Evolutionary conservation across 2,113 vertebrate genomes (phyloP).

Genomic region (Urocynchramus pylzowi): DNA sequence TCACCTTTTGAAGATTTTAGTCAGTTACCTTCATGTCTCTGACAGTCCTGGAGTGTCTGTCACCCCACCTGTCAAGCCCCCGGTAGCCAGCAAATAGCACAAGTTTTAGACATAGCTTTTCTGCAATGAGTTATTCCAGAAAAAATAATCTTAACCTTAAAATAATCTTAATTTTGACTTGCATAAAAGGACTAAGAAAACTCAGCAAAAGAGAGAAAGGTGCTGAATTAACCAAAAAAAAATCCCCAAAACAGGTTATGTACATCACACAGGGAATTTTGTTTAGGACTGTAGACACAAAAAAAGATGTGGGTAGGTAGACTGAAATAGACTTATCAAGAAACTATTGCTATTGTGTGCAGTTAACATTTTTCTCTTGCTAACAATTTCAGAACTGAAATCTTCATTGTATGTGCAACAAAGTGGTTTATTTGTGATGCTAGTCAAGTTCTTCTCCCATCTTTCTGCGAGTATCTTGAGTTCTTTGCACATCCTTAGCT

Average conservation of each 20-base stretch:
- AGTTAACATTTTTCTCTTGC: background rate
- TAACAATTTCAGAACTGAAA: background rate
- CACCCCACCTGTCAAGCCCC: background rate
- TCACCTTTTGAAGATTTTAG: background rate
- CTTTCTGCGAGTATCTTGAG: background rate
- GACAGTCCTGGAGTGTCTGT: background rate
- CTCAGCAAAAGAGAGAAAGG: background rate
- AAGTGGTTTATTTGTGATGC: background rate
- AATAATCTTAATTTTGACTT: background rate
- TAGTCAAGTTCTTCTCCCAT: background rate
- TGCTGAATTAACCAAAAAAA: background rate
- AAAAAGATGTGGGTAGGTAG: background rate
- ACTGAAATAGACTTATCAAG: background rate
- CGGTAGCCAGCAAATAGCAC: background rate
- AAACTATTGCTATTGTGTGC: background rate
- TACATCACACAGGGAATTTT: background rate
- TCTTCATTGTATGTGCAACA: background rate
- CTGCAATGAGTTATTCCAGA: background rate
- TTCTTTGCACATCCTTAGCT: background rate
- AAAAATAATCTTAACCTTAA: background rate
- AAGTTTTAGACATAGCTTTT: background rate
- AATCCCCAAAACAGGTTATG: background rate
- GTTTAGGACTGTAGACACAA: background rate
- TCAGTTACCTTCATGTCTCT: background rate
- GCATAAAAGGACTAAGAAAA: background rate